A percentile compares a stretch with the other conserved stretches of the same genome.
Conservation (phyloP, 1,140 invertebrate genomes). For the Hypsibius dujardini region DNA sequence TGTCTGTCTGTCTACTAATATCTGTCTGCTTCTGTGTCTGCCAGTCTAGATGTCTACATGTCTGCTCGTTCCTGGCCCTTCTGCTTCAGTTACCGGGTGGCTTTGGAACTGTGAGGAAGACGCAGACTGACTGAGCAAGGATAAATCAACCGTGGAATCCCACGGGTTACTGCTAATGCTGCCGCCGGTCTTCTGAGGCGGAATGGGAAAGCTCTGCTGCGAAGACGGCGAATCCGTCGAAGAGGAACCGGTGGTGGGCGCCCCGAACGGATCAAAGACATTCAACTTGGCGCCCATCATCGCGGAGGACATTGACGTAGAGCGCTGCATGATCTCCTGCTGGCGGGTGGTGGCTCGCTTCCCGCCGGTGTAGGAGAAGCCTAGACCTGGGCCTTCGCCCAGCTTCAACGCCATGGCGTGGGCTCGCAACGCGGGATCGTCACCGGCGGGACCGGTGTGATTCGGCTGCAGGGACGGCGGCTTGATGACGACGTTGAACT, state of each 20-base stretch:
- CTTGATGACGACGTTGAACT: neutral
- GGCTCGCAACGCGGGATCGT: neutral
- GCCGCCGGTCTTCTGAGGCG: conserved; percentile 15
- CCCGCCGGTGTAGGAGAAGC: conserved; percentile 9
- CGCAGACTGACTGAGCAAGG: neutral
- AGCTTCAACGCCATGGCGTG: neutral
- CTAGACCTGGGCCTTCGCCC: neutral
- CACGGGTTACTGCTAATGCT: neutral
- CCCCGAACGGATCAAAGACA: too few species aligned
- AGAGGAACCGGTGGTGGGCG: neutral
- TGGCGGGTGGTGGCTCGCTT: neutral
- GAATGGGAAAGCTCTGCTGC: neutral
- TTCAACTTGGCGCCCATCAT: too few species aligned
- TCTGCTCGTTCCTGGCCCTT: neutral
- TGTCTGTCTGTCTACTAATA: neutral
- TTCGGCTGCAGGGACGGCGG: neutral
- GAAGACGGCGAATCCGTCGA: neutral
- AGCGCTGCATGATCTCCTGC: conserved; percentile 7
- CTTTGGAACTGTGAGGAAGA: neutral
- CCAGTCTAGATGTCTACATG: neutral
- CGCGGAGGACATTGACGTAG: neutral
- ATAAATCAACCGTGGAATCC: neutral
- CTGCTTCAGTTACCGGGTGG: neutral
- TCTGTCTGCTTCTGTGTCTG: neutral
- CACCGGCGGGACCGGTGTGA: neutral